phyloP scores from a whole-genome alignment of 2,113 vertebrate genomes.

The Isurus oxyrinchus region DNA sequence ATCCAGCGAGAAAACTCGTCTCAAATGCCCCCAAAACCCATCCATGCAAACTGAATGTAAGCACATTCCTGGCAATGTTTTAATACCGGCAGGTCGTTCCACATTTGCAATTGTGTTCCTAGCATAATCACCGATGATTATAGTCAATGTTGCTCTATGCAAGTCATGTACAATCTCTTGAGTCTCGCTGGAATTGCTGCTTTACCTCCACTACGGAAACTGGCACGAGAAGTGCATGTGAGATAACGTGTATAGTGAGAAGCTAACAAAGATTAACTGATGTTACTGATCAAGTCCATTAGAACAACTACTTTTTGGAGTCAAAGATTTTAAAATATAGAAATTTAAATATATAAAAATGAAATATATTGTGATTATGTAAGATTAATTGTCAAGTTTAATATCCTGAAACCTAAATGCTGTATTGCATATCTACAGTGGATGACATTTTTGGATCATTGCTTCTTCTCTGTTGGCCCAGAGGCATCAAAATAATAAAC shows the following conservation, averaged over 20 bases:
- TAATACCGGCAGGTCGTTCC: background rate
- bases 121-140: background rate
- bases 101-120: background rate
- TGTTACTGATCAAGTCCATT: background rate
- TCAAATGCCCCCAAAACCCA: background rate
- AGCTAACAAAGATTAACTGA: background rate
- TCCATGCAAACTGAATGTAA: background rate
- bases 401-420: background rate
- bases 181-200: background rate
- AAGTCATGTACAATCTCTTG: background rate
- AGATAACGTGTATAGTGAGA: background rate
- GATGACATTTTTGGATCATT: background rate
- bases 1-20: background rate
- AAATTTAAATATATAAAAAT: no score
- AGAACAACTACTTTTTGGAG: background rate
- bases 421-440: no score
- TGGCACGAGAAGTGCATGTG: background rate
- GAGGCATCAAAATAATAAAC: background rate
- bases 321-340: background rate
- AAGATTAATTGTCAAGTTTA: background rate
- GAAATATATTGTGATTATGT: background rate
- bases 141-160: background rate
- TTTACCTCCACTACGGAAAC: background rate
- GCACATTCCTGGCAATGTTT: background rate
- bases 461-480: background rate